Conservation (phyloP, 2,797 vertebrate species). For the Eidolon dupreanum region DNA sequence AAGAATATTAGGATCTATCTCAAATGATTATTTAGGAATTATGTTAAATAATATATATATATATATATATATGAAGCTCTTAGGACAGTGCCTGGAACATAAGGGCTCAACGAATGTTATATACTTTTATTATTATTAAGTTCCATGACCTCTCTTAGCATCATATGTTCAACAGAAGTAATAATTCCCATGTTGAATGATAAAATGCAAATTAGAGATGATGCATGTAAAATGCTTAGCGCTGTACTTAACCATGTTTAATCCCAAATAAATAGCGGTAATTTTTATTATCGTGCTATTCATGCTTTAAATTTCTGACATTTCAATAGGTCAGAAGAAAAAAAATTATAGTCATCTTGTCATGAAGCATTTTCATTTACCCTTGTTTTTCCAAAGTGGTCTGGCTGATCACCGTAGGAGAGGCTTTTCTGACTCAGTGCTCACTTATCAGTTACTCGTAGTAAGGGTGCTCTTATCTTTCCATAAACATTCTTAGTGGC, state of each 20-base stretch:
- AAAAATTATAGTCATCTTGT: not conserved
- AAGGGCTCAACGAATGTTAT: not conserved
- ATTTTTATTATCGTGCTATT: not conserved
- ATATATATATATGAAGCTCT: not conserved
- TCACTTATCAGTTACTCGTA: not conserved
- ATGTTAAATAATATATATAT: not conserved
- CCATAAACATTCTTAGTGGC: not conserved
- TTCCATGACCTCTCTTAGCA: not conserved
- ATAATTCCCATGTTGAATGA: not conserved
- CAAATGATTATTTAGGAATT: slow-evolving; percentile 15
- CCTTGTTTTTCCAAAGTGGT: not conserved
- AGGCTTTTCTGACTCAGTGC: not conserved
- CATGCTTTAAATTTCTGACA: not conserved
- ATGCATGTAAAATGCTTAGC: not conserved
- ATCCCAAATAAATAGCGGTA: not conserved
- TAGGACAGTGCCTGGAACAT: not conserved
- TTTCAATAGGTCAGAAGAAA: not conserved
- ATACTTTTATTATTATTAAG: not conserved
- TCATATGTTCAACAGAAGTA: not conserved
- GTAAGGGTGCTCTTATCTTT: not conserved
- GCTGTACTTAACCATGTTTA: not conserved
- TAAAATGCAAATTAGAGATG: not conserved
- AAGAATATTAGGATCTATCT: not conserved
- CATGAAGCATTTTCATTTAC: not conserved
- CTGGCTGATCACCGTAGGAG: not conserved